Base-by-base conservation (phyloP, 1,140 invertebrate species). In the Drosophila jambulina region DNA sequence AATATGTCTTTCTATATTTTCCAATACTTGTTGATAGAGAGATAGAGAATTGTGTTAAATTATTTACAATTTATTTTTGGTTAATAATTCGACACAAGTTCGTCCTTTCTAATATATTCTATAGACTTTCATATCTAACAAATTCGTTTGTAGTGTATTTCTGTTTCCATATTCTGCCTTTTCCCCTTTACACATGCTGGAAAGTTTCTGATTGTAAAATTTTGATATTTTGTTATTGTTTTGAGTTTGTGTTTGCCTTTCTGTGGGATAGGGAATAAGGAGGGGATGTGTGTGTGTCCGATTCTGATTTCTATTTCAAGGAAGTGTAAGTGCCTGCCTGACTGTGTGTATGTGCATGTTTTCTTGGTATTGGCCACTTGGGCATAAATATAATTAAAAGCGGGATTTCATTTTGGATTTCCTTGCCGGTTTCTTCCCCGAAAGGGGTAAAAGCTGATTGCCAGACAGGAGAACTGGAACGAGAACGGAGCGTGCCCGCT, bases 341-440 rank as follows among this genome's bases (percentile, higher is more conserved):
- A 21, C 21, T 21, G 45, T 48, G 48, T 42, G 32, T 72, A 21
- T 68, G 25, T 75, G 23, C 40, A 23, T 43, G 42, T 72, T 36
- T 59, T 19, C 58, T 62, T 60, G 46, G 76, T 69, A 87, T 82
- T 76, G 83, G 79, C 79, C 83, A 82, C 83, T 80, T 87, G 82
- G 80, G 82, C 54, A 80, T 86, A 82, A 86, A 87, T 87, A 86
- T 86, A 87, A 87, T 86, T 86, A 86, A 86, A 86, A 80, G 75
- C 67, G 62, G 76, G 75, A 80, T 87, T 86, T 86, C 59, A 54
- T 62, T 60, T 75, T 59, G 69, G 78, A 82, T 86, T 82, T 82
- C 53, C 43, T 78, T 63, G 61, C 19, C 25, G 59, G 48, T 32
- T 54, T 48, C 25, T 64, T 42, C 62, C 27, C 29, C 48, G 43